Evolutionary conservation across 2,113 vertebrate genomes (phyloP).

Genomic region (Aphelocoma coerulescens): DNA sequence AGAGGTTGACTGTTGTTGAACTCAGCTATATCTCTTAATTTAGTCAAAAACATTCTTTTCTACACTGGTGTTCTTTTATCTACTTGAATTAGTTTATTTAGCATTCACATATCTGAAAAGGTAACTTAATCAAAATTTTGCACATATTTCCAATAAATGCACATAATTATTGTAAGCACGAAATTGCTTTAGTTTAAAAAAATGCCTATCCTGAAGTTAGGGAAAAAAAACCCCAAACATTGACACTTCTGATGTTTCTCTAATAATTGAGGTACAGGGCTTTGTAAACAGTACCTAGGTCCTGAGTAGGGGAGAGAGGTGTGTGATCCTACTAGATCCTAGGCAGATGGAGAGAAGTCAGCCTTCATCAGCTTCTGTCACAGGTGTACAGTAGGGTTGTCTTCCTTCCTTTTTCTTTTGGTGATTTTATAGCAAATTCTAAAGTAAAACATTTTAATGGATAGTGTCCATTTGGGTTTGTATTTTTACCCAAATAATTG

Average conservation of each 20-base stretch:
- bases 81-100: not conserved
- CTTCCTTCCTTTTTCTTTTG: not conserved
- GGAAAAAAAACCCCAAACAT: rapidly evolving
- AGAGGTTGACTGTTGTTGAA: constrained; percentile 58
- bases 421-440: not conserved
- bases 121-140: not conserved
- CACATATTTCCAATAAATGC: not conserved
- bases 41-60: constrained; percentile 41
- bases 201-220: not conserved
- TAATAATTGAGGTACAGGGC: not conserved
- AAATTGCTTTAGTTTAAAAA: not conserved
- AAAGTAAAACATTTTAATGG: not conserved
- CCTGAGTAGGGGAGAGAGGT: not conserved
- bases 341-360: not conserved
- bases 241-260: not conserved
- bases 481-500: not conserved
- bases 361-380: not conserved
- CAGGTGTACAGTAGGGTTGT: not conserved
- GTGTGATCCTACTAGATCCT: not conserved
- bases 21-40: constrained; percentile 32
- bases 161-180: not conserved
- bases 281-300: not conserved
- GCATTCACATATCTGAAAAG: not conserved
- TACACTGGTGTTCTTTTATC: not conserved
- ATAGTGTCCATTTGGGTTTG: not conserved